Conservation (phyloP, 1,140 invertebrate genomes). For the Apis dorsata region DNA sequence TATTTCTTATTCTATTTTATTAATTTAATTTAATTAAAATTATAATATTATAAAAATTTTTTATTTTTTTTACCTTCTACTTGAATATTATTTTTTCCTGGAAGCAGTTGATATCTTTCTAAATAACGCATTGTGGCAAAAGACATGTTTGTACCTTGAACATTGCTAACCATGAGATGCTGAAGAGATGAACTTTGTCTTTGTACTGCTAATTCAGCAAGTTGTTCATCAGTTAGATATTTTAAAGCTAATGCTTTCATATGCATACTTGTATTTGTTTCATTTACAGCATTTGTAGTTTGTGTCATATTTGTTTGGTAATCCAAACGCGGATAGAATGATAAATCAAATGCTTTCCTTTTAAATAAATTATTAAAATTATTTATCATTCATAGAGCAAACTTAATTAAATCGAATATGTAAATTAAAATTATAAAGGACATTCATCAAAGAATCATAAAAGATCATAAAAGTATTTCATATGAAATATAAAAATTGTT, state of each 20-base stretch:
- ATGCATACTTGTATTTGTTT: slow-evolving; percentile 82
- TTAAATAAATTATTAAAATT: slow-evolving; percentile 46
- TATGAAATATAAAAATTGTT: too few relatives aligned
- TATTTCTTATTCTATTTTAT: neutral
- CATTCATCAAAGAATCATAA: too few relatives aligned
- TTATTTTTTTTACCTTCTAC: slow-evolving; percentile 60
- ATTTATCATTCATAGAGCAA: neutral
- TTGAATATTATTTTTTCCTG: slow-evolving; percentile 69
- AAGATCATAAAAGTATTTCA: too few relatives aligned
- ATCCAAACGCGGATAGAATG: slow-evolving; percentile 71
- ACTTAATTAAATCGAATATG: neutral
- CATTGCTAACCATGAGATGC: slow-evolving; percentile 69
- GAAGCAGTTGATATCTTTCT: slow-evolving; percentile 83
- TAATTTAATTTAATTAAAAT: slow-evolving; percentile 1
- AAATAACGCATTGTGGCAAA: slow-evolving; percentile 85
- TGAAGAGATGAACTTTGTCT: slow-evolving; percentile 68
- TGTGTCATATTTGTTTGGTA: slow-evolving; percentile 68
- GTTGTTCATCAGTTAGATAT: slow-evolving; percentile 82
- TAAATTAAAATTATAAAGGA: neutral
- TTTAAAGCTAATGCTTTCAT: slow-evolving; percentile 85
- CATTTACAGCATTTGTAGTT: slow-evolving; percentile 65
- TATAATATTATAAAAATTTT: slow-evolving; percentile 4
- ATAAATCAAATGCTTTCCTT: slow-evolving; percentile 80
- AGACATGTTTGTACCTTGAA: slow-evolving; percentile 81
- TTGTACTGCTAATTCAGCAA: slow-evolving; percentile 75